These are phyloP conservation scores for Gymnobelideus leadbeateri DNA, from an alignment of 2,113 vertebrate genomes.

Conservation along the genomic window DNA sequence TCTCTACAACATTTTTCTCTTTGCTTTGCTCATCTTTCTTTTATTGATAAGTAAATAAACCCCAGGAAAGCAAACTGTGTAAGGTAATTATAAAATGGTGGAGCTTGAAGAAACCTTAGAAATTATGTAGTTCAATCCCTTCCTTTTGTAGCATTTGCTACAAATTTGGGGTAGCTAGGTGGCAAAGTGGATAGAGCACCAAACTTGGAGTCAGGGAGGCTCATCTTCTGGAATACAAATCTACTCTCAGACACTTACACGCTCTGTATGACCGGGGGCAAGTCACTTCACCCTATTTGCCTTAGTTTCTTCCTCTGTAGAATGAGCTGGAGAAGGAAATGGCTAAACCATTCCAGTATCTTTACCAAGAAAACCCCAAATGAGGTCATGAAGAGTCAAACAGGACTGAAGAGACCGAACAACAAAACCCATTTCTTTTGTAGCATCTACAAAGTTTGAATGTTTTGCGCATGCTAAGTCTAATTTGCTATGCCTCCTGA, in stretches of 20 bases:
- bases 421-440: not conserved
- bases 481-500: not conserved
- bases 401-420: too few relatives aligned
- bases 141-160: not conserved
- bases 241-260: not conserved
- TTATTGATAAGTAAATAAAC: not conserved
- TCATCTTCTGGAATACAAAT: not conserved
- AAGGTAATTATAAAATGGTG: not conserved
- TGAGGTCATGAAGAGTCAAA: too few relatives aligned
- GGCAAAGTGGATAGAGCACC: not conserved
- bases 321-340: too few relatives aligned
- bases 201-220: not conserved
- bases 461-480: not conserved
- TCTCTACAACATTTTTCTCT: not conserved
- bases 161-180: not conserved
- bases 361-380: too few relatives aligned
- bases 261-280: too few relatives aligned
- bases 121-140: not conserved
- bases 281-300: too few relatives aligned
- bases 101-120: not conserved
- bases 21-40: not conserved
- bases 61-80: not conserved
- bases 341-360: too few relatives aligned
- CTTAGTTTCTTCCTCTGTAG: too few relatives aligned
- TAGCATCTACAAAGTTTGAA: not conserved